phyloP scores from a whole-genome alignment of 2,113 vertebrate species.

The Physeter macrocephalus region DNA sequence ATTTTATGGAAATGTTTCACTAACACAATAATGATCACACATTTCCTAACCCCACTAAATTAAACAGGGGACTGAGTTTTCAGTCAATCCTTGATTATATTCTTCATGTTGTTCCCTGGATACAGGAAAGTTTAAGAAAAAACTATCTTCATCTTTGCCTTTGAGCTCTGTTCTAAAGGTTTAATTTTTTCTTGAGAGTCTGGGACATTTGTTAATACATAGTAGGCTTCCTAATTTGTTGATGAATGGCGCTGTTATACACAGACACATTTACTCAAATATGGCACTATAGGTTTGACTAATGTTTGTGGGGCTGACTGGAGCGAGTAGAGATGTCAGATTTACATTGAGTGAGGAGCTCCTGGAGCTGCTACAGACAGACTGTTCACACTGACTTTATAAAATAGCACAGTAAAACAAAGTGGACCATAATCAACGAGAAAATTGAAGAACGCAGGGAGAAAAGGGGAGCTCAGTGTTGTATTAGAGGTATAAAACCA shows the following conservation, averaged over 20 bases:
- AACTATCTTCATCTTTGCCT: neutral
- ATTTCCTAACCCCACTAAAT: neutral
- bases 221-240: neutral
- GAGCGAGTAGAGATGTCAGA: neutral
- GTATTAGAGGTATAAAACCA: neutral
- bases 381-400: neutral
- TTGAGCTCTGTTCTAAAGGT: neutral
- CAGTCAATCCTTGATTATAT: neutral
- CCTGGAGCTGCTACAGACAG: neutral
- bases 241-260: neutral
- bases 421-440: neutral
- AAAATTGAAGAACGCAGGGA: neutral
- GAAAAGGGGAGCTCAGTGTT: neutral
- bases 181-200: neutral
- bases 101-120: neutral
- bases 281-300: neutral
- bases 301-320: neutral
- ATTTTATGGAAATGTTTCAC: neutral
- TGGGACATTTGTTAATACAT: neutral
- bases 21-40: neutral
- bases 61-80: neutral
- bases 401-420: neutral
- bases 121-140: neutral
- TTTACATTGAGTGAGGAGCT: neutral
- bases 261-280: neutral